Conservation (phyloP, 2,113 vertebrate genomes). For the Labeo rohita region DNA sequence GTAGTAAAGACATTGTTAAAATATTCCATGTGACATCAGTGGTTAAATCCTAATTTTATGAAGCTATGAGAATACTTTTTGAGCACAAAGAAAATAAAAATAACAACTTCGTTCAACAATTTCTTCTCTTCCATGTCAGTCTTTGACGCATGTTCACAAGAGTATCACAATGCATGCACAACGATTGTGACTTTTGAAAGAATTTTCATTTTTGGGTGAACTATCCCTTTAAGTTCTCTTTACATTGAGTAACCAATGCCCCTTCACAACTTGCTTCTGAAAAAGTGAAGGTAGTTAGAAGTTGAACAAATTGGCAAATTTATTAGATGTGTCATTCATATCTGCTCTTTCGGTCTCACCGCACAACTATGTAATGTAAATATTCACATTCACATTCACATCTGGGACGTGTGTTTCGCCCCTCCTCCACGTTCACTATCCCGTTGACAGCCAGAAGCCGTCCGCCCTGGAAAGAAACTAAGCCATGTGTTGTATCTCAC, state of each 20-base stretch:
- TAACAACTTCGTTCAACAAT: too few relatives aligned
- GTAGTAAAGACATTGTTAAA: too few relatives aligned
- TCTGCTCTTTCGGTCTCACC: slow-evolving; percentile 65
- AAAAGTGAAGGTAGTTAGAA: slow-evolving; percentile 55
- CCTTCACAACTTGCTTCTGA: background rate
- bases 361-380: slow-evolving; percentile 67
- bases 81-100: too few relatives aligned
- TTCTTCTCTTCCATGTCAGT: too few relatives aligned
- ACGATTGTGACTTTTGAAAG: too few relatives aligned
- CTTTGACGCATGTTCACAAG: too few relatives aligned
- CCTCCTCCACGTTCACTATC: slow-evolving; percentile 49
- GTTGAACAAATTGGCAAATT: slow-evolving; percentile 60
- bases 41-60: too few relatives aligned
- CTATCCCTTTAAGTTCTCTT: too few relatives aligned
- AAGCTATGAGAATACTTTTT: too few relatives aligned
- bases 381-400: slow-evolving; percentile 64
- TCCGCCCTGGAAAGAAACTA: slow-evolving; percentile 55
- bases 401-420: slow-evolving; percentile 59
- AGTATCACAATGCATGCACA: too few relatives aligned
- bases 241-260: background rate
- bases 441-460: slow-evolving; percentile 64
- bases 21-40: too few relatives aligned
- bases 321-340: slow-evolving; percentile 67
- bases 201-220: too few relatives aligned
- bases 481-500: slow-evolving; percentile 66